These are phyloP conservation scores for Folsomia manolachei DNA, from an alignment of 2,888 invertebrate species.

Conservation along the genomic window DNA sequence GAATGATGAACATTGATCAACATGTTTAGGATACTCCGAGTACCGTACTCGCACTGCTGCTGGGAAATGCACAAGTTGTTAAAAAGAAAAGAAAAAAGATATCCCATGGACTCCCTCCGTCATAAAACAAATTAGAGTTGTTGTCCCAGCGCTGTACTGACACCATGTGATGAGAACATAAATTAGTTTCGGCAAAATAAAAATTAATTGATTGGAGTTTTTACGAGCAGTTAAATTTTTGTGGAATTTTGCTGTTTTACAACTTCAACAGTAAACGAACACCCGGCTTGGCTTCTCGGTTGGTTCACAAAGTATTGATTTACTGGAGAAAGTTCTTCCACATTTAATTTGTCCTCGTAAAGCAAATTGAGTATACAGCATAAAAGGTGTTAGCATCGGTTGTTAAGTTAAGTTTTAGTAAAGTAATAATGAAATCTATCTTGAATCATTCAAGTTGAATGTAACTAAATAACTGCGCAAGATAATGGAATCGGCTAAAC, in stretches of 20 bases:
- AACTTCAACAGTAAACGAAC: not conserved
- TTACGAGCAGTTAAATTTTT: not conserved
- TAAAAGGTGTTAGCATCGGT: no score
- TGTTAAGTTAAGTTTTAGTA: no score
- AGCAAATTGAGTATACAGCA: no score
- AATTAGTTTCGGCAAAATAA: not conserved
- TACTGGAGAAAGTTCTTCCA: no score
- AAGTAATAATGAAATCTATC: no score
- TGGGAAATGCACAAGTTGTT: not conserved
- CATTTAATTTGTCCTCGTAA: no score
- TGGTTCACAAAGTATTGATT: not conserved
- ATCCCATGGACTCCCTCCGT: not conserved
- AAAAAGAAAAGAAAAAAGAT: no score
- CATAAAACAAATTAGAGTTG: constrained; percentile 7
- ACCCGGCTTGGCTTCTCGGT: no score
- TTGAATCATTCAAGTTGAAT: no score
- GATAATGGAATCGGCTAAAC: no score
- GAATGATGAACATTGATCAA: not conserved
- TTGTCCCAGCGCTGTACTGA: not conserved
- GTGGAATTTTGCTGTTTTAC: not conserved
- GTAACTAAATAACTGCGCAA: no score
- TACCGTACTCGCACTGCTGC: not conserved
- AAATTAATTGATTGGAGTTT: constrained; percentile 4
- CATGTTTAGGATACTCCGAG: no score
- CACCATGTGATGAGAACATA: constrained; percentile 1